phyloP scores from a whole-genome alignment of 2,888 invertebrate species.

The Melinaea menophilus region DNA sequence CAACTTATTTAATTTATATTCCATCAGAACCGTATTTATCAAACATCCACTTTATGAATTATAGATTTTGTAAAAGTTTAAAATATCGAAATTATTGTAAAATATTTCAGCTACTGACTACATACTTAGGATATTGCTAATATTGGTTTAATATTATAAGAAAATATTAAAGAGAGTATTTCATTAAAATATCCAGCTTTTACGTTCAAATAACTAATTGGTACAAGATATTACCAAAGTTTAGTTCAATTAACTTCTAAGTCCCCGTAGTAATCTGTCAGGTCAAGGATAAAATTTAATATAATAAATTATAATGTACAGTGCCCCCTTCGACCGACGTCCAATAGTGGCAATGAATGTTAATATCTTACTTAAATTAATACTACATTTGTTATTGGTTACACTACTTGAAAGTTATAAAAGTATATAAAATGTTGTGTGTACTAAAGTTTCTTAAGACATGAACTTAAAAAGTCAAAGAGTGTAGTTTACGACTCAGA shows the following conservation, averaged over 20 bases:
- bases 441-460: not conserved
- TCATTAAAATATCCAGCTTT: conserved; percentile 7
- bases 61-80: conserved; percentile 11
- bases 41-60: conserved; percentile 55
- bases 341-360: conserved; percentile 11
- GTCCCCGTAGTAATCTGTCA: conserved; percentile 6
- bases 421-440: too few relatives aligned
- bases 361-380: not conserved
- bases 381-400: too few relatives aligned
- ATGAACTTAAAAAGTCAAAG: conserved; percentile 29
- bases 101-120: not conserved
- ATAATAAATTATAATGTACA: conserved; percentile 11
- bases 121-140: not conserved
- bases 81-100: not conserved
- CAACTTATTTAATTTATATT: conserved; percentile 78
- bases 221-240: conserved; percentile 5
- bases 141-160: not conserved
- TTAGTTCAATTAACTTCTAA: conserved; percentile 7
- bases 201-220: conserved; percentile 1
- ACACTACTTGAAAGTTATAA: too few relatives aligned
- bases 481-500: conserved; percentile 28
- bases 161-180: conserved; percentile 3
- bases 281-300: conserved; percentile 4
- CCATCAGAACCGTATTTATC: conserved; percentile 72
- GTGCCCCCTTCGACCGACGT: conserved; percentile 8